Conservation (phyloP, 2,888 invertebrate species). For the Silvanus unidentatus region DNA sequence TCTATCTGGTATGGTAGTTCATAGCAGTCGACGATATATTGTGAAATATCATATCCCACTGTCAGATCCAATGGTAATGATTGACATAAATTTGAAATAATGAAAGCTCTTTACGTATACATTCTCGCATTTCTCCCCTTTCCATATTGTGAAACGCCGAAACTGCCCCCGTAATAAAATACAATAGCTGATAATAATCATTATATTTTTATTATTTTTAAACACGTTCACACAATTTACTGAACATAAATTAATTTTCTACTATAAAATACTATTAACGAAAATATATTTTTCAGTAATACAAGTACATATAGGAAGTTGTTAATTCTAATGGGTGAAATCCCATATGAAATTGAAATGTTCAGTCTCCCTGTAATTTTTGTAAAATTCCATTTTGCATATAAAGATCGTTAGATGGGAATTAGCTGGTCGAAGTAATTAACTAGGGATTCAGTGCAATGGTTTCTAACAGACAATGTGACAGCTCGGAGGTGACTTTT, state of each 20-base stretch:
- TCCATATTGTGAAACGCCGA: constrained; percentile 14
- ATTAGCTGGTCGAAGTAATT: constrained; percentile 45
- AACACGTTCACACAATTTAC: too few relatives aligned
- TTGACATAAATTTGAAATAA: constrained; percentile 48
- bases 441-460: constrained; percentile 40
- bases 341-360: too few relatives aligned
- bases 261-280: too few relatives aligned
- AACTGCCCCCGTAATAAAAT: constrained; percentile 31
- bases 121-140: constrained; percentile 25
- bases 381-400: constrained; percentile 36
- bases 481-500: constrained; percentile 45
- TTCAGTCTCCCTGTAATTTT: too few relatives aligned
- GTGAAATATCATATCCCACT: constrained; percentile 46
- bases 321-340: too few relatives aligned
- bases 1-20: constrained; percentile 43
- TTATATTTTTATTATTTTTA: constrained; percentile 1
- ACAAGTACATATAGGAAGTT: too few relatives aligned
- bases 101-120: constrained; percentile 41
- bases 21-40: constrained; percentile 41
- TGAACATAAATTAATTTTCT: too few relatives aligned
- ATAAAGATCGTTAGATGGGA: constrained; percentile 44
- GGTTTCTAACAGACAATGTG: constrained; percentile 45
- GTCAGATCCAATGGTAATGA: constrained; percentile 47
- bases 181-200: constrained; percentile 15
- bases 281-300: too few relatives aligned